Conservation (phyloP, 2,888 invertebrate species). For the Xylota segnis region DNA sequence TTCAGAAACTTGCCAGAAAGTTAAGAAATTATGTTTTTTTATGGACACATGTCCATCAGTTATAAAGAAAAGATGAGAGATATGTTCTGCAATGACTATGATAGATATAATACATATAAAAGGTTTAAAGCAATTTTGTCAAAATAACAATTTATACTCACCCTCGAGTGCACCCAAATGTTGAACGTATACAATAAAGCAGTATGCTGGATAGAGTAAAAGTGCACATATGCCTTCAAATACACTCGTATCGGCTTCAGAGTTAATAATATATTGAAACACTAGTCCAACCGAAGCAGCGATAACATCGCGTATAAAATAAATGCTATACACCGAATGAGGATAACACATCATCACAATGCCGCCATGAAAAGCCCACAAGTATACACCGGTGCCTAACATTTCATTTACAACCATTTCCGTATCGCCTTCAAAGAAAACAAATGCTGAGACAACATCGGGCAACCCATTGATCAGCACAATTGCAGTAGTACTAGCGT, state of each 20-base stretch:
- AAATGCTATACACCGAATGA: constrained; percentile 9
- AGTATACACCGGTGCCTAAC: constrained; percentile 43
- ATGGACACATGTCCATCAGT: too few relatives aligned
- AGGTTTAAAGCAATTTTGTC: too few relatives aligned
- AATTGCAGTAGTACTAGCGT: constrained; percentile 38
- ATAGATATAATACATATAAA: too few relatives aligned
- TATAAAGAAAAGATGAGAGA: too few relatives aligned
- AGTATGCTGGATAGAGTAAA: constrained; percentile 52
- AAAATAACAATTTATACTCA: background rate
- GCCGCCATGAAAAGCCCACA: constrained; percentile 54
- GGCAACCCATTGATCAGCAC: constrained; percentile 43
- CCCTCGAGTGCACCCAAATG: constrained; percentile 34
- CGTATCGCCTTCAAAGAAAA: constrained; percentile 53
- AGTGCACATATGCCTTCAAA: constrained; percentile 42
- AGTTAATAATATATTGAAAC: background rate
- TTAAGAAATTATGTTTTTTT: too few relatives aligned
- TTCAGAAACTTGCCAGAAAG: too few relatives aligned
- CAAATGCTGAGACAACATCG: constrained; percentile 42
- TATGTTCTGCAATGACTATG: too few relatives aligned
- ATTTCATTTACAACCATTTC: constrained; percentile 52
- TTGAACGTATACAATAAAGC: constrained; percentile 47
- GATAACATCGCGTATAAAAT: constrained; percentile 44
- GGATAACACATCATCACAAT: constrained; percentile 38
- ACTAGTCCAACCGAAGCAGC: constrained; percentile 23
- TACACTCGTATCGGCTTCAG: constrained; percentile 30